Conservation (phyloP, 2,888 invertebrate species). For the Thymelicus lineola region DNA sequence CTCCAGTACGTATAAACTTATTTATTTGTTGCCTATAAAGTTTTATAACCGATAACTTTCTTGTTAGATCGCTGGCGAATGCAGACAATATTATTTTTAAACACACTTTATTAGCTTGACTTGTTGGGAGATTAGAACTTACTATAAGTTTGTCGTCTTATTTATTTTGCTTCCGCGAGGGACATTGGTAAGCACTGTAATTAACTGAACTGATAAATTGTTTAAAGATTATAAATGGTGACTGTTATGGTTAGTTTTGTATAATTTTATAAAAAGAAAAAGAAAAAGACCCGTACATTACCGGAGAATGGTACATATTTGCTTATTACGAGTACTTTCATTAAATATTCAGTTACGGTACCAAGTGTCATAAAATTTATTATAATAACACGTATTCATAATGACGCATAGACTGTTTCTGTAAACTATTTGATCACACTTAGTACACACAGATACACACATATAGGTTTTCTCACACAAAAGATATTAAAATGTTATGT, state of each 20-base stretch:
- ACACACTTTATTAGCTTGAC: slow-evolving; percentile 5
- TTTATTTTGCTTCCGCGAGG: not conserved
- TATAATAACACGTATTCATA: no score
- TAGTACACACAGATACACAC: no score
- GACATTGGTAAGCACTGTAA: not conserved
- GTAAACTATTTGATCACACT: no score
- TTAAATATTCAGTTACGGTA: no score
- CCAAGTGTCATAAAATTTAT: no score
- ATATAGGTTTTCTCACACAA: no score
- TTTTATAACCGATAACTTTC: slow-evolving; percentile 42
- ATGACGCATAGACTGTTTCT: no score
- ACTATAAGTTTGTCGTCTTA: not conserved
- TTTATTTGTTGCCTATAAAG: slow-evolving; percentile 55
- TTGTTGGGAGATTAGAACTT: not conserved
- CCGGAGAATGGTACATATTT: no score
- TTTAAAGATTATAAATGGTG: not conserved
- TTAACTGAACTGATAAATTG: not conserved
- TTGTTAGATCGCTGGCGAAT: slow-evolving; percentile 10
- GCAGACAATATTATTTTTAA: slow-evolving; percentile 11
- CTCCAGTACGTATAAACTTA: slow-evolving; percentile 42
- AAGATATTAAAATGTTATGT: not conserved
- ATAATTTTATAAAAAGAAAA: no score
- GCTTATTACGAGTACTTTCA: no score
- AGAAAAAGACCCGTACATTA: no score
- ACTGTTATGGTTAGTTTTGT: no score